Evolutionary conservation across 2,797 vertebrate genomes (phyloP), one percentile per base, ranked within the genome.

Genomic region (Kryptopterus vitreolus): DNA sequence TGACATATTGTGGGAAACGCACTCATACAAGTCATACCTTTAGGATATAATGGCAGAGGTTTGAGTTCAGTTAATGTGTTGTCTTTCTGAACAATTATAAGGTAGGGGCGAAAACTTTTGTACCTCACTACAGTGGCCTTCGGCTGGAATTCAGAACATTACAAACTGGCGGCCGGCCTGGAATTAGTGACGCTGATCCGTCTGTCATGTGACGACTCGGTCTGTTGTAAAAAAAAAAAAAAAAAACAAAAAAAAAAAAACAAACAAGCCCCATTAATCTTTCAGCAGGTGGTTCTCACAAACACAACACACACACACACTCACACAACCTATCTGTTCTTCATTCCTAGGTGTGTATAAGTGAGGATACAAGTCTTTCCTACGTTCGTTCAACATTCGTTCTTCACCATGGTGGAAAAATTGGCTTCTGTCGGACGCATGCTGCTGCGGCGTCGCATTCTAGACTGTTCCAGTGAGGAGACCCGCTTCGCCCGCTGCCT

Each of bases 401-500:
- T 43, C 38, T 7, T 43, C 38, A 71, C 55, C 65, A 94, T 94
- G 92, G 81, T 86, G 62, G 85, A 70, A 76, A 87, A 88, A 85
- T 83, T 94, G 72, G 83, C 88, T 38, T 86, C 70, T 6, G 85
- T 97, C 38, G 96, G 95, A 78, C 95, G 91, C 81, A 92, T 83
- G 78, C 90, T 99, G 84, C 90, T 98, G 81, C 96, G 97, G 13
- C 95, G 95, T 66, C 93, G 97, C 0, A 0, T 73, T 0, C 85
- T 98, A 71, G 92, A 97, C 87, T 86, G 84, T 73, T 93, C 89
- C 4, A 83, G 84, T 0, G 92, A 93, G 3, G 95, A 97, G 50
- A 95, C 95, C 0, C 94, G 91, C 12, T 96, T 99, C 0, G 93
- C 94, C 83, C 96, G 97, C 81, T 99, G 97, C 87, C 92, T 99